phyloP scores from a whole-genome alignment of 2,113 vertebrate genomes.

The Nothoprocta perdicaria region DNA sequence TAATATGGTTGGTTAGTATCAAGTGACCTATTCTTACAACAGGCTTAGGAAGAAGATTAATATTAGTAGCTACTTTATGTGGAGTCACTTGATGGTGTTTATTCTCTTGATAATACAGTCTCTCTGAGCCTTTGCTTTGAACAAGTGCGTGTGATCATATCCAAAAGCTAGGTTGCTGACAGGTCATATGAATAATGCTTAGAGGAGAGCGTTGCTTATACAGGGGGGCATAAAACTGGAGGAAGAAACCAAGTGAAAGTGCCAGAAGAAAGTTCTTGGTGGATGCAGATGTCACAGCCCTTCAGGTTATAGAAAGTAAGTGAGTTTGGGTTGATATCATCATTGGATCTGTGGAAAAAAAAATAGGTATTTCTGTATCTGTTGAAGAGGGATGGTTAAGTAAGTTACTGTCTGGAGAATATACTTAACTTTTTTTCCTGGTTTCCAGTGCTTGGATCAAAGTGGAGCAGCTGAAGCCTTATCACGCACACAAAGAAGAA shows the following conservation, averaged over 20 bases:
- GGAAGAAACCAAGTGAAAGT: neutral
- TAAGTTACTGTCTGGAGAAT: neutral
- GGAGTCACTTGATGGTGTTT: neutral
- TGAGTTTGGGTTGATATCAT: neutral
- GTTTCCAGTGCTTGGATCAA: constrained; percentile 95
- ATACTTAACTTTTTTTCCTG: neutral
- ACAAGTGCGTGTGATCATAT: neutral
- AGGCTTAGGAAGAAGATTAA: rapidly evolving
- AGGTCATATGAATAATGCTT: neutral
- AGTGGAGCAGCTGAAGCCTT: constrained; percentile 98
- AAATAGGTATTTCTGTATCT: neutral
- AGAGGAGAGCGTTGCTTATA: neutral
- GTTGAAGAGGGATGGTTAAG: neutral
- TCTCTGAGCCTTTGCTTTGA: neutral
- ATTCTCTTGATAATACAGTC: neutral
- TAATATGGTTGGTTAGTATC: neutral
- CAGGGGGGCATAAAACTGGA: neutral
- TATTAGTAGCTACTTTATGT: neutral
- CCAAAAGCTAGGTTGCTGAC: neutral
- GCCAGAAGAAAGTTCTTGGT: neutral
- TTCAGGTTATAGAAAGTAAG: neutral
- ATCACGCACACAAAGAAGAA: constrained; percentile 96
- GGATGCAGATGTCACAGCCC: neutral
- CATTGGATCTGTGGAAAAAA: neutral
- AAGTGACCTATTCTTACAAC: neutral